Evolutionary conservation across 2,888 invertebrate species (phyloP).

Genomic region (Cantharis nigra): DNA sequence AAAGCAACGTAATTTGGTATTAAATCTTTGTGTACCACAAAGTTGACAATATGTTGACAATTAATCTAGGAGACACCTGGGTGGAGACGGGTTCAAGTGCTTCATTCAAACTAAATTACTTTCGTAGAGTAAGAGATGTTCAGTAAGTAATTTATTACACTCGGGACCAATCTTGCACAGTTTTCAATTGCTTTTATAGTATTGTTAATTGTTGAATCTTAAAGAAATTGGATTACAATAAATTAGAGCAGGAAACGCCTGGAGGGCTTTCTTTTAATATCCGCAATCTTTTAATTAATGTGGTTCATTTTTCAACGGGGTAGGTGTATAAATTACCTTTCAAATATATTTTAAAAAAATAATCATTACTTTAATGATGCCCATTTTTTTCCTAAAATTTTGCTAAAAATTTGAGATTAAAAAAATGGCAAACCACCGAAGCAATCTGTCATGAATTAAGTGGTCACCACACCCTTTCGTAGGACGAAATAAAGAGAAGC

Average conservation of each 20-base stretch:
- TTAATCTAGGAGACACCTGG: conserved; percentile 15
- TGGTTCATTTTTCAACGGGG: neutral
- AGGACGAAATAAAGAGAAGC: too few species aligned
- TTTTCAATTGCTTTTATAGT: neutral
- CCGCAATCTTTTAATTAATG: neutral
- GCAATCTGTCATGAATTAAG: too few species aligned
- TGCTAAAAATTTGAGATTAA: neutral
- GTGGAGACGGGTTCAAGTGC: neutral
- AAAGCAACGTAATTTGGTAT: neutral
- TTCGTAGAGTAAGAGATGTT: neutral
- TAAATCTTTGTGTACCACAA: conserved; percentile 3
- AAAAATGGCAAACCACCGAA: too few species aligned
- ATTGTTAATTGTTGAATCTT: neutral
- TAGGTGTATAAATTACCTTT: neutral
- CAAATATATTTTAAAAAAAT: neutral
- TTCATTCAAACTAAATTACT: conserved; percentile 8
- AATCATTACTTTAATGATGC: neutral
- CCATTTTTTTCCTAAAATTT: neutral
- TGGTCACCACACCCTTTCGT: too few species aligned
- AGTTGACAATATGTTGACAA: conserved; percentile 14
- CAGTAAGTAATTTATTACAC: conserved; percentile 1
- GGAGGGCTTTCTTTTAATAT: neutral
- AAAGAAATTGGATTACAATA: neutral
- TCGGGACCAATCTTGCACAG: neutral
- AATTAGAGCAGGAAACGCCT: neutral